These are phyloP conservation scores for Habroteleia sp. DNA, from an alignment of 2,888 invertebrate genomes.

Conservation along the genomic window DNA sequence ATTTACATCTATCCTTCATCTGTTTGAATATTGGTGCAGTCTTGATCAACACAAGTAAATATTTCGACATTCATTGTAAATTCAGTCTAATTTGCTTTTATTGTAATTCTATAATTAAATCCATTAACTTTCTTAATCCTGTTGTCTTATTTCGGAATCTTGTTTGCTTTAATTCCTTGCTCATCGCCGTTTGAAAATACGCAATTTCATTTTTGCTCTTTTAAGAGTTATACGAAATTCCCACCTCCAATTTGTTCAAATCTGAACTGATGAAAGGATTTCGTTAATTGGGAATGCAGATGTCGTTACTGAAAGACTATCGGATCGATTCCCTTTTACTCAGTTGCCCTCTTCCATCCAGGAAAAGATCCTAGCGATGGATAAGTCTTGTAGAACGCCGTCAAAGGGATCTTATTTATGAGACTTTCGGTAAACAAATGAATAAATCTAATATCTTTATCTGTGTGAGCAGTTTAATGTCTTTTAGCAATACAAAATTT, in stretches of 20 bases:
- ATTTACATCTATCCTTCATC: constrained; percentile 55
- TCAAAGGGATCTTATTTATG: constrained; percentile 81
- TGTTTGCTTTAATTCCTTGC: constrained; percentile 44
- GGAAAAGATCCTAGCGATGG: constrained; percentile 72
- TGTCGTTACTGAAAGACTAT: constrained; percentile 71
- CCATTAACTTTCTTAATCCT: constrained; percentile 48
- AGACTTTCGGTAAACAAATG: constrained; percentile 81
- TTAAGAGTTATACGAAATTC: constrained; percentile 46
- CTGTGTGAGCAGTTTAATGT: constrained; percentile 55
- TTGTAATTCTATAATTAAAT: constrained; percentile 52
- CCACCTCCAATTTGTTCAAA: constrained; percentile 65
- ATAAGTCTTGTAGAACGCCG: constrained; percentile 75
- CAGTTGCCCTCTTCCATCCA: constrained; percentile 65
- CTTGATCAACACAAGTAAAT: constrained; percentile 52
- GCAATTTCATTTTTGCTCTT: constrained; percentile 56
- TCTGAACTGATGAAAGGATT: constrained; percentile 75
- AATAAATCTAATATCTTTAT: constrained; percentile 78
- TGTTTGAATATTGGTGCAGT: constrained; percentile 52
- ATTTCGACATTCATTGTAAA: constrained; percentile 30
- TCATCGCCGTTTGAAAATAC: constrained; percentile 51
- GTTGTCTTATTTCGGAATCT: constrained; percentile 55
- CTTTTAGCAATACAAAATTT: constrained; percentile 56
- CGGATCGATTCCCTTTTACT: constrained; percentile 73
- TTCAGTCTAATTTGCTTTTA: constrained; percentile 49
- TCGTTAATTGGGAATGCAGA: constrained; percentile 78